Base-by-base conservation (phyloP, 2,113 vertebrate species). In the Sceloporus tristichus region DNA sequence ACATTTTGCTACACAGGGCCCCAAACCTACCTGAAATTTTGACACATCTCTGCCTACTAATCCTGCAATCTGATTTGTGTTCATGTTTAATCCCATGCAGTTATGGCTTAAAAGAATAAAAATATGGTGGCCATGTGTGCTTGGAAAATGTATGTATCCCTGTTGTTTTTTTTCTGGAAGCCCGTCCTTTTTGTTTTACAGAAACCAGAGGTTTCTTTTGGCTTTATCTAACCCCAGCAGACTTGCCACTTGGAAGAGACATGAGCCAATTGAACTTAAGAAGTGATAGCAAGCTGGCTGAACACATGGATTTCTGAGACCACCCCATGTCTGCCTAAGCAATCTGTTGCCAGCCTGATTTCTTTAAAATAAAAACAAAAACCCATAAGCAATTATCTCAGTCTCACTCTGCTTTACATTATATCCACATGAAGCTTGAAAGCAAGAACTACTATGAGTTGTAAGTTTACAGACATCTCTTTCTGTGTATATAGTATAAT, bases 351-450 rank as follows among this genome's bases (percentile, higher is more conserved):
- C 89, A 71, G 91, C 89, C 89, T 92, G 81, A 1, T 94, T 93
- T 93, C 89, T 93, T 89, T 9, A 94, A 93, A 90, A 93, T 2
- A 59, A 59, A 59, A 59, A 62, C 56, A 59, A 92, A 86, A 90
- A 85, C 66, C 84, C 90, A 78, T 82, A 70, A 71, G 73, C 48
- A 86, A 77, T 77, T 11, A 82, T 77, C 71, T 86, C 83, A 40
- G 90, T 87, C 88, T 82, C 87, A 87, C 79, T 87, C 91, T 83
- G 90, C 85, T 86, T 91, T 88, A 25, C 77, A 92, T 95, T 79
- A 88, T 89, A 93, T 94, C 92, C 93, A 89, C 85, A 88, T 94
- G 94, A 91, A 90, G 54, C 54, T 83, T 90, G 88, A 87, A 92
- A 78, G 2, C 79, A 89, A 85, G 80, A 90, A 88, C 85, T 91